Base-by-base conservation (phyloP, 1,140 invertebrate species). In the Drosophila dunni region DNA sequence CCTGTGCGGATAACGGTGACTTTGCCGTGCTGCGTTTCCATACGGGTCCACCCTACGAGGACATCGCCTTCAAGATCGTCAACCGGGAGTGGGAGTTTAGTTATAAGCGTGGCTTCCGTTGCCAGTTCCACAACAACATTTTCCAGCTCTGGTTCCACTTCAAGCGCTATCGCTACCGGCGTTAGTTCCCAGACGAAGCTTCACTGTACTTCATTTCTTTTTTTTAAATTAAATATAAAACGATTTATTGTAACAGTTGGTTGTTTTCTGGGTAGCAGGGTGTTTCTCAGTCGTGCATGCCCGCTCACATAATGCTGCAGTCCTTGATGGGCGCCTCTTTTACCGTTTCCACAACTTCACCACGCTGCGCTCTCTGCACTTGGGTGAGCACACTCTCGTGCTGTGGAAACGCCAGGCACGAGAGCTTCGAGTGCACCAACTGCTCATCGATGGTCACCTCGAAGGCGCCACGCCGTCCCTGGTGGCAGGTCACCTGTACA, bases 61-160 rank as follows among this genome's bases (percentile, higher is more conserved):
- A 99, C 92, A 99, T 99, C 84, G 99, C 98, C 1, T 99, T 99
- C 93, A 99, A 99, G 93, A 99, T 99, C 72, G 98, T 99, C 0
- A 99, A 98, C 92, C 94, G 98, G 68, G 99, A 99, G 94, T 99
- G 99, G 99, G 99, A 99, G 93, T 99, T 98, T 93, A 99, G 98
- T 0, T 99, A 99, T 92, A 99, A 99, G 93, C 94, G 98, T 68
- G 99, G 99, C 33, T 99, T 99, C 93, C 94, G 98, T 51, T 99
- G 98, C 93, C 98, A 99, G 92, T 99, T 99, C 93, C 98, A 99
- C 89, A 99, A 99, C 93, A 99, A 99, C 91, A 99, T 99, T 79
- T 99, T 99, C 92, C 99, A 99, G 91, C 93, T 99, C 9, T 99
- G 98, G 98, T 99, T 99, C 93, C 98, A 99, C 91, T 99, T 99